Percentiles rank a stretch among this genome's conserved stretches.
phyloP scores from a whole-genome alignment of 2,113 vertebrate genomes.

The Halcyon malimbica region DNA sequence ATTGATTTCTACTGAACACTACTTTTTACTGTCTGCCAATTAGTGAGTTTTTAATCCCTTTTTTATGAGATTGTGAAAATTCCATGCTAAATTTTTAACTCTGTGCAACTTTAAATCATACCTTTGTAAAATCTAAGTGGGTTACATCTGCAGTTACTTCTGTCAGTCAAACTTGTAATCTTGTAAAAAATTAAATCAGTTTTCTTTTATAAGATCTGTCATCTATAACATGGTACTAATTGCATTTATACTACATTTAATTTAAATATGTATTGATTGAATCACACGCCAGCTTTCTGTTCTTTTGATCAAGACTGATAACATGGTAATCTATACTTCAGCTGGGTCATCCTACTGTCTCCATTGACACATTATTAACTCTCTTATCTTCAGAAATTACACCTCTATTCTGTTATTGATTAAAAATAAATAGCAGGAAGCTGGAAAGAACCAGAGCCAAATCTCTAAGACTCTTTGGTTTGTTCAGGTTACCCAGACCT shows the following conservation, averaged over 20 bases:
- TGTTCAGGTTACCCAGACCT: background rate
- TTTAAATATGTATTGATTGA: constrained; percentile 13
- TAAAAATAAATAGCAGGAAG: background rate
- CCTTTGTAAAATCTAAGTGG: background rate
- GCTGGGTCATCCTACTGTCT: background rate
- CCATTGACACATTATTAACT: background rate
- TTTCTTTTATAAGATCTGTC: background rate
- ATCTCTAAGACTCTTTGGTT: background rate
- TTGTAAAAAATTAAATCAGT: background rate
- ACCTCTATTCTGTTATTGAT: background rate
- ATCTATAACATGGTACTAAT: background rate
- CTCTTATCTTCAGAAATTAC: background rate
- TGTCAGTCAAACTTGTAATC: background rate
- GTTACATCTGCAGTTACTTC: background rate
- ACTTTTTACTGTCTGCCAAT: background rate
- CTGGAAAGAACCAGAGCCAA: background rate
- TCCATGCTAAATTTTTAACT: background rate
- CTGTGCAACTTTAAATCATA: background rate
- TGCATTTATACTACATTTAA: background rate
- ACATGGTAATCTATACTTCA: background rate
- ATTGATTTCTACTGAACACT: background rate
- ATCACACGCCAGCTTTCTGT: background rate
- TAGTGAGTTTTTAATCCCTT: background rate
- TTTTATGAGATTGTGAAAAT: background rate
- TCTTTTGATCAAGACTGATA: background rate